These are phyloP conservation scores for Muscicapa striata DNA, from an alignment of 2,797 vertebrate genomes.

Conservation along the genomic window DNA sequence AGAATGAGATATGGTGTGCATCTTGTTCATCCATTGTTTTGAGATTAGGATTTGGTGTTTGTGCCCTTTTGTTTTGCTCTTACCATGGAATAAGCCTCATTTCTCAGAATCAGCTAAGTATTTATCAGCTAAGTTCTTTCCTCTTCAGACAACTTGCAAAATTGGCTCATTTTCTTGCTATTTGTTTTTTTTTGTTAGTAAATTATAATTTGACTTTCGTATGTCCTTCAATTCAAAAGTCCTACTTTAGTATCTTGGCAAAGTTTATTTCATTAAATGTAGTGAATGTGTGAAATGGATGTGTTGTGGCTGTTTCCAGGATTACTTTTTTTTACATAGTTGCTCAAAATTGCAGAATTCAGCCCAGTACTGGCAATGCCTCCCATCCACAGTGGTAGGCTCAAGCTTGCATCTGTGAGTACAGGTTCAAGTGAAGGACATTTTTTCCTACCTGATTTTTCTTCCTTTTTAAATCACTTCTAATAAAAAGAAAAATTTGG, in stretches of 20 bases:
- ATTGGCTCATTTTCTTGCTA: background rate
- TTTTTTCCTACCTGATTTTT: background rate
- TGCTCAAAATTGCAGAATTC: background rate
- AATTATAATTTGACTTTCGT: background rate
- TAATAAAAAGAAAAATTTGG: background rate
- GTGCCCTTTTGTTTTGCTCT: background rate
- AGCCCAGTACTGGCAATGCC: background rate
- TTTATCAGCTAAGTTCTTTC: background rate
- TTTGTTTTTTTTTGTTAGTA: background rate
- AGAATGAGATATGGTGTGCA: background rate
- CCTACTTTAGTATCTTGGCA: background rate
- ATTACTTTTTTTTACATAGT: accelerated
- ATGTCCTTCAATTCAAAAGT: background rate
- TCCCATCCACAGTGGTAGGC: background rate
- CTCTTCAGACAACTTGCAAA: background rate
- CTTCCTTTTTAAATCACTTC: background rate
- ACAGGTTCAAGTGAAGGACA: background rate
- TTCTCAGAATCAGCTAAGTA: background rate
- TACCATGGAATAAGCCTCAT: background rate
- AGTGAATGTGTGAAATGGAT: background rate
- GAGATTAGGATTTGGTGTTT: background rate
- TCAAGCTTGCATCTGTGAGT: background rate
- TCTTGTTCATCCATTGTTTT: background rate
- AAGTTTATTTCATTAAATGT: background rate
- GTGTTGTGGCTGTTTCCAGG: background rate